Conservation (phyloP, 2,888 invertebrate species). For the Stegophylla sp. region DNA sequence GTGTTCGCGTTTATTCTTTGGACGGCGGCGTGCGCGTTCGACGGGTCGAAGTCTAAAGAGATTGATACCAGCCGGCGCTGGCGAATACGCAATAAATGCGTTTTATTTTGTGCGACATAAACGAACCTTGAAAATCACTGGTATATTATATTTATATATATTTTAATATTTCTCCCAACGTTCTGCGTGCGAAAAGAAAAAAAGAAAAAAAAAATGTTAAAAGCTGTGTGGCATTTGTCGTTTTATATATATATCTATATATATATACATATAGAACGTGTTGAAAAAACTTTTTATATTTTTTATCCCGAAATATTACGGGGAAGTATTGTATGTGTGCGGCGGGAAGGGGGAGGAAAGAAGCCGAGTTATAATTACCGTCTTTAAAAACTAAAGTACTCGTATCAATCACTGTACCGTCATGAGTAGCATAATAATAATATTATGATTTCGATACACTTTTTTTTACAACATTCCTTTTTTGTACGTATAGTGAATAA, state of each 20-base stretch:
- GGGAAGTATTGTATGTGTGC: too few relatives aligned
- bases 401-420: not conserved
- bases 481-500: not conserved
- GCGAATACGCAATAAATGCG: not conserved
- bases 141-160: not conserved
- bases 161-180: not conserved
- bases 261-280: too few relatives aligned
- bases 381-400: not conserved
- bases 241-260: too few relatives aligned
- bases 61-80: not conserved
- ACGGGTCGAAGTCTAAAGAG: not conserved
- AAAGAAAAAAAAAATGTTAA: not conserved
- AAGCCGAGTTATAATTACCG: not conserved
- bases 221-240: not conserved
- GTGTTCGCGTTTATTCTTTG: not conserved
- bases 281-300: not conserved
- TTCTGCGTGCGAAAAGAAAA: not conserved
- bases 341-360: not conserved
- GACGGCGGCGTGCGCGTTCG: not conserved
- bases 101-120: not conserved
- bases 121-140: conserved; percentile 9
- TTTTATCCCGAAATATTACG: not conserved
- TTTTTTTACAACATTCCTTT: too few relatives aligned
- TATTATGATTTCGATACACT: too few relatives aligned
- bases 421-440: not conserved